A percentile compares a stretch with the other conserved stretches of the same genome.
Conservation (phyloP, 30 jellyfish, hydroid and myxozoan species). For the Hydra vulgaris region DNA sequence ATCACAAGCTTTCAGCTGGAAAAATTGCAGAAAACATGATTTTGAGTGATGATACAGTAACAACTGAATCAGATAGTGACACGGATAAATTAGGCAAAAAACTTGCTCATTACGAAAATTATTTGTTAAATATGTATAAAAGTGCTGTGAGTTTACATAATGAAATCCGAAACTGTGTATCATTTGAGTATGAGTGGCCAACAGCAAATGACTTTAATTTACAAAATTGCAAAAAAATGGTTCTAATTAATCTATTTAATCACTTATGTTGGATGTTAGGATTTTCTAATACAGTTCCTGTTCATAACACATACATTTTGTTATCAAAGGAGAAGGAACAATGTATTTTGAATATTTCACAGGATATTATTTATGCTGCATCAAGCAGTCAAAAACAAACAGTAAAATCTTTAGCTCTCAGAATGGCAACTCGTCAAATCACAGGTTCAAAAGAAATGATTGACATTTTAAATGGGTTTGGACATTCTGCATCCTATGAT, state of each 20-base stretch:
- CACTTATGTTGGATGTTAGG: constrained; percentile 43
- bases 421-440: constrained; percentile 45
- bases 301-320: constrained; percentile 16
- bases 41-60: not conserved
- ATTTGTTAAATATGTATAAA: not conserved
- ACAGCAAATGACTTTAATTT: constrained; percentile 30
- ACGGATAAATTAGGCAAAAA: not conserved
- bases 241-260: constrained; percentile 24
- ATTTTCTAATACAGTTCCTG: constrained; percentile 8
- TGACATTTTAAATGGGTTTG: constrained; percentile 26
- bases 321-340: not conserved
- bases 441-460: constrained; percentile 35
- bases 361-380: constrained; percentile 34
- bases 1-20: constrained; percentile 20
- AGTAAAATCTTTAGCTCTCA: constrained; percentile 38
- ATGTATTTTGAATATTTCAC: constrained; percentile 36
- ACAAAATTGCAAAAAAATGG: constrained; percentile 18
- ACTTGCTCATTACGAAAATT: not conserved
- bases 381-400: constrained; percentile 38
- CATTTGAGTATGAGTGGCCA: constrained; percentile 35
- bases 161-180: not conserved
- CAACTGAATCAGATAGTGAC: constrained; percentile 6
- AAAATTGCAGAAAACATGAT: constrained; percentile 11
- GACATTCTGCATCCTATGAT: constrained; percentile 46
- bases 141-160: not conserved